Evolutionary conservation across 2,113 vertebrate species (phyloP).

Genomic region (Gracilinanus agilis): DNA sequence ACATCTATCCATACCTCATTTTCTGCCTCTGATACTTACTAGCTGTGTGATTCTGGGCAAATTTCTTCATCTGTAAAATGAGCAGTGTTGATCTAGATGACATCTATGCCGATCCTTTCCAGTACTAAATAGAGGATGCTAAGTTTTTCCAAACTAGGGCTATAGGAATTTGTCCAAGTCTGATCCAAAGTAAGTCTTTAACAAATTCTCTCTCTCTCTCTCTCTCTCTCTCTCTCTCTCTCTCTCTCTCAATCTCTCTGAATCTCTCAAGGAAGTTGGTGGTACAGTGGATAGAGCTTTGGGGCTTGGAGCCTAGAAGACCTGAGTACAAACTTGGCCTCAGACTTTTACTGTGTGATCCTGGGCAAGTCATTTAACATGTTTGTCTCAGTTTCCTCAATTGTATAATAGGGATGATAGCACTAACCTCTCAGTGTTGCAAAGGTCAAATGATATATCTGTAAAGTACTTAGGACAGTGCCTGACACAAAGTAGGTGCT

Average conservation of each 20-base stretch:
- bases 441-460: too few relatives aligned
- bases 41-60: not conserved
- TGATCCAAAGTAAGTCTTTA: not conserved
- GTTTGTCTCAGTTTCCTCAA: not conserved
- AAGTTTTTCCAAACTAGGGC: not conserved
- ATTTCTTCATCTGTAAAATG: conserved; percentile 21
- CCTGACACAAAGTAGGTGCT: not conserved
- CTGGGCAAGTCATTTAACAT: not conserved
- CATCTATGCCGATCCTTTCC: not conserved
- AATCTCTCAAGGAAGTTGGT: not conserved
- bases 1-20: not conserved
- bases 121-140: not conserved
- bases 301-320: not conserved
- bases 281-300: not conserved
- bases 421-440: not conserved
- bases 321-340: not conserved
- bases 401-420: not conserved
- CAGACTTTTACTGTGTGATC: not conserved
- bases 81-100: conserved; percentile 28
- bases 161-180: not conserved
- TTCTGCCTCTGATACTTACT: not conserved
- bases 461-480: not conserved
- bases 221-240: too few relatives aligned
- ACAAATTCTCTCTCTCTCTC: not conserved
- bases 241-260: too few relatives aligned